Evolutionary conservation across 1,140 invertebrate species (phyloP), one percentile per base, ranked within the genome.

Genomic region (Sesamia nonagrioides): DNA sequence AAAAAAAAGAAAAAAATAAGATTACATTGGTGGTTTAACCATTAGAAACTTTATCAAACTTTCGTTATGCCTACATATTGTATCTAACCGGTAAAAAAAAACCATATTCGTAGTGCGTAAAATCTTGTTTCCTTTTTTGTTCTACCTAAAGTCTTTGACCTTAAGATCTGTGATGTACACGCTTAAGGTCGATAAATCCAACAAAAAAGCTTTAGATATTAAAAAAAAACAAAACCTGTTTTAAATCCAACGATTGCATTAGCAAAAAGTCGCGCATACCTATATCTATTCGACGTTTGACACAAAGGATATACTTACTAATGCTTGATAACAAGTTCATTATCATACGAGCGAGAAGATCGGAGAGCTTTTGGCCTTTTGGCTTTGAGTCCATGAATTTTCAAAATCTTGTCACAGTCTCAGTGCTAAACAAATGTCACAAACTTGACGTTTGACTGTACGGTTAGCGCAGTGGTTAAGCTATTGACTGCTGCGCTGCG

Each of bases 211-310:
- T 9, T 61, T 61, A 5, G 17, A 61, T 15, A 17, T 61, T 11
- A 63, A 18, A 63, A 63, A 63, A 63, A 40, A 40, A 37, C 2
- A 17, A 40, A 63, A 63, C 60, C 60, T 40, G 60, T 63, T 42
- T 9, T 17, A 17, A 40, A 63, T 40, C 37, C 33, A 33, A 33
- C 0, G 54, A 63, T 63, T 42, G 60, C 60, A 42, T 18, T 42
- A 35, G 60, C 37, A 63, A 63, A 63, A 63, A 63, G n/a, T 42
- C n/a, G 17, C 13, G 27, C n/a, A 15, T 7, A 9, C n/a, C n/a
- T n/a, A n/a, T n/a, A n/a, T n/a, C n/a, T n/a, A n/a, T n/a, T n/a
- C n/a, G 45, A 48, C 13, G 45, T 48, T 48, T 48, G 45, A 48
- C 15, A 15, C 45, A 15, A 48, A 48, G 45, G 5, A 48, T n/a